Evolutionary conservation across 2,113 vertebrate genomes (phyloP), one percentile per base, ranked within the genome.

Genomic region (Lycocorax pyrrhopterus): DNA sequence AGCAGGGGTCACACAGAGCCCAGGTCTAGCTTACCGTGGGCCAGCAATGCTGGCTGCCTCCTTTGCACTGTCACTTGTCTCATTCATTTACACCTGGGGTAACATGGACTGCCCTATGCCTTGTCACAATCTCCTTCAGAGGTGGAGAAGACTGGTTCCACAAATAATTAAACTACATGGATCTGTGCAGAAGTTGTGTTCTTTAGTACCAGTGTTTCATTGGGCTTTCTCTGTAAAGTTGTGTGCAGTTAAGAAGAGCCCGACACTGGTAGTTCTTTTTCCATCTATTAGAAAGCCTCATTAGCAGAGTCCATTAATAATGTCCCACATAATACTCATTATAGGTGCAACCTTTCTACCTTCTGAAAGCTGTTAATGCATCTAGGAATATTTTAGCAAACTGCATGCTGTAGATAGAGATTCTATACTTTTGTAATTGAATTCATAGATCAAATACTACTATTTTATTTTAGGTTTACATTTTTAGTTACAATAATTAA

Each of bases 401-500:
- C 26, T 33, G 23, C 14, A 60, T 27, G 33, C 11, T 85, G 25
- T 73, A 95, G 91, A 93, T 53, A 63, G 11, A 56, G 44, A 67
- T 77, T 74, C 47, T 44, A 53, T 56, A 53, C 0, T 64, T 86
- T 60, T 44, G 21, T 46, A 87, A 89, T 43, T 93, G 44, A 89
- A 82, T 86, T 87, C 2, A 82, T 30, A 75, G 73, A 81, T 80
- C 52, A 89, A 81, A 81, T 41, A 35, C 23, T 49, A 73, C 1
- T 53, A 35, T 78, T 93, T 77, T n/a, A 29, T 35, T 89, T 85
- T 46, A 56, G 29, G 16, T 71, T 93, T 85, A 79, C 32, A 37
- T 83, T 79, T 94, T 94, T 67, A 63, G 37, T 82, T 66, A 59
- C 16, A 39, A 52, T 4, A 90, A 62, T 72, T 69, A 89, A 79